phyloP scores from a whole-genome alignment of 2,888 invertebrate species.

The Eristalinus sepulchralis region DNA sequence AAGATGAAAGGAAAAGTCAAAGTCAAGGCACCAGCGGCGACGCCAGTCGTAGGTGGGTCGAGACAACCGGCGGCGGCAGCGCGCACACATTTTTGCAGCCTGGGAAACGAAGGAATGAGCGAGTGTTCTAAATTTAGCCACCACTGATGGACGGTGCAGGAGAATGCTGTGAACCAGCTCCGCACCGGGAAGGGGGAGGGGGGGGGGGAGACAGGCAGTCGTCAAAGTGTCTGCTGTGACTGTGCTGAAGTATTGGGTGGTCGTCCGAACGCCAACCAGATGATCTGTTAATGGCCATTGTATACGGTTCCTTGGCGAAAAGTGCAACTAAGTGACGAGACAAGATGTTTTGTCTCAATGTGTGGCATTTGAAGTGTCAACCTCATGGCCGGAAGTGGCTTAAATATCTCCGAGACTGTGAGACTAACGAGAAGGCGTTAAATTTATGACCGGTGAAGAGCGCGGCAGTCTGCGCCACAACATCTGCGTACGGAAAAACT shows the following conservation, averaged over 20 bases:
- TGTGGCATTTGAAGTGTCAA: no score
- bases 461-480: no score
- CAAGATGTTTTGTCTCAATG: neutral
- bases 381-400: no score
- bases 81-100: neutral
- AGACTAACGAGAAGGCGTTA: neutral
- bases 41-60: neutral
- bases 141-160: neutral
- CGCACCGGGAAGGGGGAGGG: no score
- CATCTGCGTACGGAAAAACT: no score
- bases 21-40: neutral
- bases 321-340: constrained; percentile 38
- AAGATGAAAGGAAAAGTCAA: neutral
- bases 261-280: constrained; percentile 3
- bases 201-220: no score
- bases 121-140: neutral
- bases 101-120: neutral
- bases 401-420: neutral
- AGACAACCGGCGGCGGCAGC: no score
- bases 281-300: constrained; percentile 38
- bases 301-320: constrained; percentile 26
- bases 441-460: no score
- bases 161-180: no score
- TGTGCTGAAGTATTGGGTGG: neutral
- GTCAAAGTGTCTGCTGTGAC: neutral